Conservation (phyloP, 2,113 vertebrate genomes). For the Zapus hudsonius region DNA sequence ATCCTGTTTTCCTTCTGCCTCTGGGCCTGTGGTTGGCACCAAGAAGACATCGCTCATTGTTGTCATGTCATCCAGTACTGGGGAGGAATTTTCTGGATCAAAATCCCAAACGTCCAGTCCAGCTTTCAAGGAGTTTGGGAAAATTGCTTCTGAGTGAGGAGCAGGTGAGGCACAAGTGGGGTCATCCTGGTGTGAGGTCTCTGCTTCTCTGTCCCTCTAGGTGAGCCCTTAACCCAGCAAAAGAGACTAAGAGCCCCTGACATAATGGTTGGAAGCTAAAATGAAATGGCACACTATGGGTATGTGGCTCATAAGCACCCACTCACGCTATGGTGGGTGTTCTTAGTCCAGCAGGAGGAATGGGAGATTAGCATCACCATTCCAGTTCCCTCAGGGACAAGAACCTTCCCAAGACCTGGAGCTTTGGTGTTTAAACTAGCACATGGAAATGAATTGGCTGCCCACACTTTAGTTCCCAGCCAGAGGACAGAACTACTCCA, state of each 20-base stretch:
- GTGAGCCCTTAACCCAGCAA: neutral
- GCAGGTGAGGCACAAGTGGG: neutral
- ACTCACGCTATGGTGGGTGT: neutral
- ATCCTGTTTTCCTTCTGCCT: neutral
- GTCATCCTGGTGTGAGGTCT: neutral
- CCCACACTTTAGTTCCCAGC: neutral
- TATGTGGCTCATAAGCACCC: fast-evolving
- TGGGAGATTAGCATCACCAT: neutral
- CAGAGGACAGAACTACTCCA: neutral
- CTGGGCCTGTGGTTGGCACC: neutral
- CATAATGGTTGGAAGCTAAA: neutral
- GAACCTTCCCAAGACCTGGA: neutral
- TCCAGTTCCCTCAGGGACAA: neutral
- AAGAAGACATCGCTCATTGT: neutral
- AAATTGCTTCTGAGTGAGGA: neutral
- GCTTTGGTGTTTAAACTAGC: neutral
- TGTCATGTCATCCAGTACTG: neutral
- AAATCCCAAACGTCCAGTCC: neutral
- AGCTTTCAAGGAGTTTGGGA: neutral
- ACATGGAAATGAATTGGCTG: neutral
- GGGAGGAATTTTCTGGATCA: neutral
- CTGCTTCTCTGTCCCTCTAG: neutral
- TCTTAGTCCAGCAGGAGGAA: neutral
- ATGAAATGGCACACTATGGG: fast-evolving
- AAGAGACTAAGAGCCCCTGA: neutral